A percentile compares a stretch with the other conserved stretches of the same genome.
These are phyloP conservation scores for Arenicola marina DNA, from an alignment of 2,888 invertebrate genomes.

Conservation along the genomic window DNA sequence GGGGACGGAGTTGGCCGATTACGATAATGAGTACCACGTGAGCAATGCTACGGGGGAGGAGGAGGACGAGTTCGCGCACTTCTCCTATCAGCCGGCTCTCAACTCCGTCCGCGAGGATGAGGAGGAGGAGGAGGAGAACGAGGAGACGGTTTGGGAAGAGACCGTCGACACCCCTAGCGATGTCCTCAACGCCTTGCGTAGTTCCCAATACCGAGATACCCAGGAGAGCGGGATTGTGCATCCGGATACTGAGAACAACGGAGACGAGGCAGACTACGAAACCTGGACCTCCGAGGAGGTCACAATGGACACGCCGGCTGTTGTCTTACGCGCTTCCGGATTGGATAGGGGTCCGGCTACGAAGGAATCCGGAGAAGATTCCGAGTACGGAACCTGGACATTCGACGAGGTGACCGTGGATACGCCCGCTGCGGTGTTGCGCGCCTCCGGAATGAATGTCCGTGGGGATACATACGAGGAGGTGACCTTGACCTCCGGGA, in stretches of 20 bases:
- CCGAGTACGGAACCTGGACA: background rate
- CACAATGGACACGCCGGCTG: constrained; percentile 16
- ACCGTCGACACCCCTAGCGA: constrained; percentile 15
- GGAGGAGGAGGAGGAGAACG: background rate
- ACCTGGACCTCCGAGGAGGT: constrained; percentile 19
- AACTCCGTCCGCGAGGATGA: background rate
- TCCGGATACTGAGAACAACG: background rate
- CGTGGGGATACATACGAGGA: background rate
- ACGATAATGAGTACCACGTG: background rate
- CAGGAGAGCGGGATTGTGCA: no score
- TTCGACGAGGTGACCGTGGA: background rate
- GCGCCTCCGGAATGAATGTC: no score
- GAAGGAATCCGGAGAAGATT: no score
- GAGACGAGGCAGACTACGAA: background rate
- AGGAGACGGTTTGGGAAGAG: constrained; percentile 15
- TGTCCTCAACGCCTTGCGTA: no score
- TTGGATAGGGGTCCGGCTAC: no score
- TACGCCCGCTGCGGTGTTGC: background rate
- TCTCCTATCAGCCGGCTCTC: background rate
- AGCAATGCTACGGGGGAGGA: background rate
- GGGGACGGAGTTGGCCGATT: background rate
- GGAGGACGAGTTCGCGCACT: background rate
- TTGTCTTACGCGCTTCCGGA: constrained; percentile 9
- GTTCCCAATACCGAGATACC: no score
- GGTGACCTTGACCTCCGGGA: constrained; percentile 3